These are phyloP conservation scores for Catamblyrhynchus diadema DNA, from an alignment of 2,797 vertebrate genomes.

Conservation along the genomic window DNA sequence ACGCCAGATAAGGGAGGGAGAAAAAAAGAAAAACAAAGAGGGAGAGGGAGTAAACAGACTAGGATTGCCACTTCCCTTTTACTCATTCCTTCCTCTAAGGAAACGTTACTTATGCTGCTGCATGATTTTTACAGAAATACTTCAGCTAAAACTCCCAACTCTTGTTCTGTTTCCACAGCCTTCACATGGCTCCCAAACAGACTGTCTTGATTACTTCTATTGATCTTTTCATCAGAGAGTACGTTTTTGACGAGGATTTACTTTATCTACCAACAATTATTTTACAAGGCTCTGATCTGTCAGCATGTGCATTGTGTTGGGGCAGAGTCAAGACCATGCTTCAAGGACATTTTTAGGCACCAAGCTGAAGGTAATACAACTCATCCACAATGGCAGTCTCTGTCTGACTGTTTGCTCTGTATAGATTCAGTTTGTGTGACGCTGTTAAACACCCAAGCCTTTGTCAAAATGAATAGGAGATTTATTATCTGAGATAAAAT, in stretches of 20 bases:
- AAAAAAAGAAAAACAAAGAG: background rate
- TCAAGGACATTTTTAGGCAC: background rate
- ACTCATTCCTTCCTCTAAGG: background rate
- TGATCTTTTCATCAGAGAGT: background rate
- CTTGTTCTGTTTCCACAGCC: background rate
- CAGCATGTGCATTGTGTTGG: background rate
- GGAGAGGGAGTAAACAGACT: background rate
- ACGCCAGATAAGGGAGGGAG: background rate
- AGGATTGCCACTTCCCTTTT: background rate
- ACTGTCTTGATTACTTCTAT: background rate
- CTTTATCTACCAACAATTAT: background rate
- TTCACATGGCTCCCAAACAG: background rate
- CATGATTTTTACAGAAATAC: background rate
- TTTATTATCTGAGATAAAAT: conserved; percentile 35
- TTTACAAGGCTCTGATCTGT: conserved; percentile 24
- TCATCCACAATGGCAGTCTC: conserved; percentile 39
- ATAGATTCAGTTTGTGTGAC: conserved; percentile 32
- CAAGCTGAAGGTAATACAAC: background rate
- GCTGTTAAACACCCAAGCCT: conserved; percentile 20
- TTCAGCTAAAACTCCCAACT: background rate
- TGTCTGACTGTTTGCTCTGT: conserved; percentile 50
- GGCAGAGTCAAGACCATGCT: background rate
- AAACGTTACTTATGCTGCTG: background rate
- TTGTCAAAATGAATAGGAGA: conserved; percentile 45
- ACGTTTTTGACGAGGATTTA: conserved; percentile 10